These are phyloP conservation scores for Aphrophora alni DNA, from an alignment of 2,888 invertebrate genomes.

Conservation along the genomic window DNA sequence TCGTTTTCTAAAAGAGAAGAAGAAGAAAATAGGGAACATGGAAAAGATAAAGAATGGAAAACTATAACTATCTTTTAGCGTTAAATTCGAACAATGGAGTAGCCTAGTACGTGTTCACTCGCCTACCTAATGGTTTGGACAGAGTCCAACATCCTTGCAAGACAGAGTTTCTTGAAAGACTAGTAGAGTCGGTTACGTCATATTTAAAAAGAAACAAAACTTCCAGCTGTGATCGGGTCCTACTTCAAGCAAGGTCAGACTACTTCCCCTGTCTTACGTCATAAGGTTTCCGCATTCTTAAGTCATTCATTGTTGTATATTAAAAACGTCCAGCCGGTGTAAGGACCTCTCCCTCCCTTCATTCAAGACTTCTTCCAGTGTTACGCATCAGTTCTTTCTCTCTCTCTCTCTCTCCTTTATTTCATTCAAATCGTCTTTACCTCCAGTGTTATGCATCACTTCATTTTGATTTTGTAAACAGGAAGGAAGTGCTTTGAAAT, in stretches of 20 bases:
- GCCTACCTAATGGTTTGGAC: too few species aligned
- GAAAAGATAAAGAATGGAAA: too few species aligned
- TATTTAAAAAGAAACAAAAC: not conserved
- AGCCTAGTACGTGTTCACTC: too few species aligned
- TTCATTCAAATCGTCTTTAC: not conserved
- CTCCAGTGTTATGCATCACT: not conserved
- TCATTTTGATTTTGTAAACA: not conserved
- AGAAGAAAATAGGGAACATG: too few species aligned
- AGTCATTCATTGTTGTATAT: slow-evolving; percentile 12
- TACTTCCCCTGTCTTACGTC: slow-evolving; percentile 25
- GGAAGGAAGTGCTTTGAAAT: not conserved
- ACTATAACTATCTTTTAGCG: too few species aligned
- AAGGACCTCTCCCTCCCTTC: not conserved
- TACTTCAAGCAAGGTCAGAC: slow-evolving; percentile 17
- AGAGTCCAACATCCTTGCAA: not conserved
- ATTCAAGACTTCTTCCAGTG: too few species aligned
- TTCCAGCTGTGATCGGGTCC: not conserved
- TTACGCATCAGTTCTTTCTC: not conserved
- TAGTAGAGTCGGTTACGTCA: not conserved
- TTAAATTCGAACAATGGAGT: too few species aligned
- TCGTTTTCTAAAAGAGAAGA: too few species aligned
- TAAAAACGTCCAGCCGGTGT: not conserved
- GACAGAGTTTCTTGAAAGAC: not conserved
- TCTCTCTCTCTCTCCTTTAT: not conserved
- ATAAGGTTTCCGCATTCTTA: slow-evolving; percentile 21